phyloP scores from a whole-genome alignment of 2,888 invertebrate species.

The Poecilus cupreus region DNA sequence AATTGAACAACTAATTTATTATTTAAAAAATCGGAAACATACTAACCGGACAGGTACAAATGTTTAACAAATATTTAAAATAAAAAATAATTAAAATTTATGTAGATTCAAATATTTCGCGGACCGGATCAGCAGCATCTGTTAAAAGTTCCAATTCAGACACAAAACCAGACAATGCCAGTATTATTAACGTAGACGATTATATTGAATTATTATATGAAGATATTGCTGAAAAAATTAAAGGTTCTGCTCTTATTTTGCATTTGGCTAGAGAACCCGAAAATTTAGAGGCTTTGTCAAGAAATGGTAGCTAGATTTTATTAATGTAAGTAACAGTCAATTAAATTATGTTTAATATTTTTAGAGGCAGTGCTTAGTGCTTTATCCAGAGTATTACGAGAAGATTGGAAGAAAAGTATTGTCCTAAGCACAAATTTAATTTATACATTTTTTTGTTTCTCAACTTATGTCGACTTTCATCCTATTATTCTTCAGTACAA shows the following conservation, averaged over 20 bases:
- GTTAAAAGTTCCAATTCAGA: conserved; percentile 65
- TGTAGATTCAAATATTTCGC: conserved; percentile 47
- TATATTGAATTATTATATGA: conserved; percentile 98
- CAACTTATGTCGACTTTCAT: conserved; percentile 96
- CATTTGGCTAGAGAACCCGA: conserved; percentile 95
- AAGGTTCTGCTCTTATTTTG: conserved; percentile 92
- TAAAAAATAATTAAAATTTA: conserved; percentile 11
- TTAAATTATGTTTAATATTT: conserved; percentile 66
- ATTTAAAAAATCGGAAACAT: conserved; percentile 86
- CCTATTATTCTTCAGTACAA: conserved; percentile 96
- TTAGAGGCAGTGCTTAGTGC: conserved; percentile 95
- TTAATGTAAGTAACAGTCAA: conserved; percentile 44
- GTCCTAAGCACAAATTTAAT: conserved; percentile 97
- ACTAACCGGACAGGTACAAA: conserved; percentile 66
- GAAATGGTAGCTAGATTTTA: conserved; percentile 83
- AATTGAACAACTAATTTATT: conserved; percentile 91
- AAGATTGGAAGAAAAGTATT: conserved; percentile 98
- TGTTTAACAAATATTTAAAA: not conserved
- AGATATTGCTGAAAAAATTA: conserved; percentile 93
- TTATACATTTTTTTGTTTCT: conserved; percentile 97
- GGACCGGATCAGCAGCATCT: conserved; percentile 37
- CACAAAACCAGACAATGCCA: conserved; percentile 79
- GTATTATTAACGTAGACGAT: conserved; percentile 90
- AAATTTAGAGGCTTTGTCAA: conserved; percentile 93
- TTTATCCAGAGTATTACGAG: conserved; percentile 93